Evolutionary conservation across 2,113 vertebrate genomes (phyloP).

Genomic region (Aegypius monachus): DNA sequence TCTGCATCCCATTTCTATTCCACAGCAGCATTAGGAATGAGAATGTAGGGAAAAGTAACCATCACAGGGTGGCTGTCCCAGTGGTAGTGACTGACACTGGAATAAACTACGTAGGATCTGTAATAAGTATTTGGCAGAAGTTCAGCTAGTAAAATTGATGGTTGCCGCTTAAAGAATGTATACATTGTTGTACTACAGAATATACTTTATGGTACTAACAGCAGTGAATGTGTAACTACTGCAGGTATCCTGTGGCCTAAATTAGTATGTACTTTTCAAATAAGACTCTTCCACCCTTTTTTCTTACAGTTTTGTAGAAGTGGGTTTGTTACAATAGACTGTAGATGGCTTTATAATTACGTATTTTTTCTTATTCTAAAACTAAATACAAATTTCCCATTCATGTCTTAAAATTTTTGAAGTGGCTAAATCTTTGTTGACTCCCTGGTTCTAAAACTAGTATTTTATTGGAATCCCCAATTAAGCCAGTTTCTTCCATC

Average conservation of each 20-base stretch:
- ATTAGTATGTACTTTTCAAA: neutral
- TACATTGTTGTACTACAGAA: neutral
- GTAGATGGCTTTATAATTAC: neutral
- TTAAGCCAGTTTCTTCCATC: slow-evolving; percentile 10
- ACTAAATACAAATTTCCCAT: neutral
- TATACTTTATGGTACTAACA: neutral
- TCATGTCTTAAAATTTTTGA: neutral
- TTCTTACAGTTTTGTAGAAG: neutral
- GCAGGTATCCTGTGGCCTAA: neutral
- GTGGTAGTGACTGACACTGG: neutral
- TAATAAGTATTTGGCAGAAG: neutral
- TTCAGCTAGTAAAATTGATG: neutral
- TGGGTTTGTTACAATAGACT: neutral
- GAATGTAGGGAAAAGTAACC: neutral
- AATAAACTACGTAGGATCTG: neutral
- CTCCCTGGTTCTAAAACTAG: neutral
- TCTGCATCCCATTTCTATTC: neutral
- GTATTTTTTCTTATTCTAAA: neutral
- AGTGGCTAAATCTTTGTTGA: neutral
- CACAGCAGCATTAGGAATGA: neutral
- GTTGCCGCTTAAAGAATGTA: neutral
- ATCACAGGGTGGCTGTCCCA: neutral
- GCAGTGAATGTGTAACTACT: neutral
- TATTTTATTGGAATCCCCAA: neutral
- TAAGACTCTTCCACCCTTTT: neutral